Conservation (phyloP, 2,888 invertebrate genomes). For the Rhaphigaster nebulosa region DNA sequence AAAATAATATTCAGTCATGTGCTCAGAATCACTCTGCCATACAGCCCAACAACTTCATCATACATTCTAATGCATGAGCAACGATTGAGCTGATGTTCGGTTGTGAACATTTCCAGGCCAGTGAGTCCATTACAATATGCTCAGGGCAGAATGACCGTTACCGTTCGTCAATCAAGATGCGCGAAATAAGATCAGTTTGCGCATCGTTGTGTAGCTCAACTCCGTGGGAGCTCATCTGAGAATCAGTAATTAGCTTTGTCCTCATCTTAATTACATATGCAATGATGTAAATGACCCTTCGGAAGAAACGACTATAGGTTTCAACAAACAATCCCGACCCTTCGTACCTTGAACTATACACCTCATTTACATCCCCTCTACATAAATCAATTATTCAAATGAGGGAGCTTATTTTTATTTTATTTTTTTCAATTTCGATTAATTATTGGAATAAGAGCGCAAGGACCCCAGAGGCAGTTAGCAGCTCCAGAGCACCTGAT, state of each 20-base stretch:
- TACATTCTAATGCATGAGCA: slow-evolving; percentile 7
- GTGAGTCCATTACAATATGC: background rate
- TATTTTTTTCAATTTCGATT: slow-evolving; percentile 40
- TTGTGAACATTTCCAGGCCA: slow-evolving; percentile 26
- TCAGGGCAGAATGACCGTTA: slow-evolving; percentile 19
- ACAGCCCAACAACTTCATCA: background rate
- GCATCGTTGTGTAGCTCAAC: slow-evolving; percentile 2
- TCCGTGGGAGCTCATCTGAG: slow-evolving; percentile 7
- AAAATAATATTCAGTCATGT: background rate
- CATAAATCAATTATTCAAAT: slow-evolving; percentile 45
- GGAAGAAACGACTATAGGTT: slow-evolving; percentile 30
- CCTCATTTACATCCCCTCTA: slow-evolving; percentile 36
- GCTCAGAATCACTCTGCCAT: background rate
- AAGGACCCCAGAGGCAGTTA: background rate
- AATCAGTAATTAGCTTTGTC: background rate
- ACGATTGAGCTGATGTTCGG: slow-evolving; percentile 7
- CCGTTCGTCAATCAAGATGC: background rate
- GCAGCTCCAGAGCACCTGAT: background rate
- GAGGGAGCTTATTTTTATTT: slow-evolving; percentile 21
- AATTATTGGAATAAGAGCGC: background rate
- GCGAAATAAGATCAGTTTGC: slow-evolving; percentile 4
- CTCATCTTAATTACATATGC: slow-evolving; percentile 13
- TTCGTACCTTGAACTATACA: slow-evolving; percentile 20
- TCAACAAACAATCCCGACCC: slow-evolving; percentile 23
- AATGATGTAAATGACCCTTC: slow-evolving; percentile 3